Conservation (phyloP, 2,888 invertebrate species). For the Hirtodrosophila trivittata region DNA sequence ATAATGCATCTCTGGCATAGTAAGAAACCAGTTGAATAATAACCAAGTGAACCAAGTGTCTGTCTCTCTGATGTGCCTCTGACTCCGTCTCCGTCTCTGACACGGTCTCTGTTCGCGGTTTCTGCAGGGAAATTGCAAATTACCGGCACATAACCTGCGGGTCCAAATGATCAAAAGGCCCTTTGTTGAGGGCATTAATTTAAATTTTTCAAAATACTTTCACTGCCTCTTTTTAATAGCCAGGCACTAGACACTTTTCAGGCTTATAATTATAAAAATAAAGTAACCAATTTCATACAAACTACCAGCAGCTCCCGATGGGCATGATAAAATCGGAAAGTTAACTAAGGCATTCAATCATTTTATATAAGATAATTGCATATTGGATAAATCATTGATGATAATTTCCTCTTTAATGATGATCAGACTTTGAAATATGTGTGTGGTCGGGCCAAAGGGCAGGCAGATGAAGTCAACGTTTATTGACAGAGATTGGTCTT, state of each 20-base stretch:
- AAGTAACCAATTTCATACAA: constrained; percentile 2
- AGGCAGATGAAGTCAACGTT: no score
- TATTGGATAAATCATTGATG: not conserved
- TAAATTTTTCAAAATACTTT: constrained; percentile 67
- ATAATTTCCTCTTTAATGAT: not conserved
- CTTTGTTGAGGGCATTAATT: constrained; percentile 56
- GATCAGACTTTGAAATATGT: no score
- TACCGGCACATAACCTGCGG: constrained; percentile 68
- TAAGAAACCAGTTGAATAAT: constrained; percentile 75
- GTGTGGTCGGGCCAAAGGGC: no score
- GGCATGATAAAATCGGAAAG: constrained; percentile 12
- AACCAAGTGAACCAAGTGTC: constrained; percentile 57
- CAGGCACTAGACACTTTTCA: constrained; percentile 33
- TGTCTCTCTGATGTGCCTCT: constrained; percentile 26
- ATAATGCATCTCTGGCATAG: constrained; percentile 59
- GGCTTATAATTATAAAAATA: constrained; percentile 56
- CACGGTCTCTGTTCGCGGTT: constrained; percentile 6
- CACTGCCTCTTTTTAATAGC: constrained; percentile 59
- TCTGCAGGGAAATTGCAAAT: constrained; percentile 71
- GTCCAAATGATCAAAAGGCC: constrained; percentile 42
- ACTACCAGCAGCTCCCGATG: no score
- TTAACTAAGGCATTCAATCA: not conserved
- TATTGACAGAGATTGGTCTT: no score
- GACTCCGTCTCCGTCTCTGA: constrained; percentile 46
- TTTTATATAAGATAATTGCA: constrained; percentile 29